These are phyloP conservation scores for Thripadectes ignobilis DNA, from an alignment of 2,797 vertebrate genomes.

Conservation along the genomic window DNA sequence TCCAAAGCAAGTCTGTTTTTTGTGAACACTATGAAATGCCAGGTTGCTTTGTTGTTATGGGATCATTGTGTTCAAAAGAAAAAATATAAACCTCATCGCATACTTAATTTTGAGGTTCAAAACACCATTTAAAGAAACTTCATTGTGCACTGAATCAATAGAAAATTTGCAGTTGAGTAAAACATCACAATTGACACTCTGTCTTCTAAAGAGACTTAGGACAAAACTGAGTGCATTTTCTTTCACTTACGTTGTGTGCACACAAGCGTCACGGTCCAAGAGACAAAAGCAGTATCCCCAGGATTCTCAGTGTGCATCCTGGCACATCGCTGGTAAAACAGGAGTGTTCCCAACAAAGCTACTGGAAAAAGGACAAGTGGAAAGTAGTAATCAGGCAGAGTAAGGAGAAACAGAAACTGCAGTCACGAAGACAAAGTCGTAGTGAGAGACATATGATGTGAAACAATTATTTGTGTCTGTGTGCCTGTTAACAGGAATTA, in stretches of 20 bases:
- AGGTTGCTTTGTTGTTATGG: not conserved
- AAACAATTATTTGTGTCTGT: not conserved
- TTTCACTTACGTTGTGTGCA: not conserved
- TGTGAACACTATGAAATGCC: not conserved
- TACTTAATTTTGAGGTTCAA: not conserved
- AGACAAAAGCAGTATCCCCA: not conserved
- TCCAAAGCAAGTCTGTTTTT: not conserved
- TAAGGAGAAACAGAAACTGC: not conserved
- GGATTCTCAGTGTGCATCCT: not conserved
- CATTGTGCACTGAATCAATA: not conserved
- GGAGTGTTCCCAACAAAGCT: not conserved
- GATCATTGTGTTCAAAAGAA: not conserved
- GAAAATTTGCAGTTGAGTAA: not conserved
- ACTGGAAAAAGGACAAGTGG: not conserved
- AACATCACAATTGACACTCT: not conserved
- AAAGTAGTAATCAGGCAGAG: not conserved
- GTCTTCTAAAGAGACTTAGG: not conserved
- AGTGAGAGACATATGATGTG: not conserved
- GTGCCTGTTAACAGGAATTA: not conserved
- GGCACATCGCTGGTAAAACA: not conserved
- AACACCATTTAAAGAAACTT: not conserved
- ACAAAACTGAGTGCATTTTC: not conserved
- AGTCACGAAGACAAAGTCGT: rapidly evolving
- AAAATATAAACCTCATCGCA: not conserved
- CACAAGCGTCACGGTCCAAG: not conserved